Evolutionary conservation across 2,113 vertebrate genomes (phyloP).

Genomic region (Rattus rattus): DNA sequence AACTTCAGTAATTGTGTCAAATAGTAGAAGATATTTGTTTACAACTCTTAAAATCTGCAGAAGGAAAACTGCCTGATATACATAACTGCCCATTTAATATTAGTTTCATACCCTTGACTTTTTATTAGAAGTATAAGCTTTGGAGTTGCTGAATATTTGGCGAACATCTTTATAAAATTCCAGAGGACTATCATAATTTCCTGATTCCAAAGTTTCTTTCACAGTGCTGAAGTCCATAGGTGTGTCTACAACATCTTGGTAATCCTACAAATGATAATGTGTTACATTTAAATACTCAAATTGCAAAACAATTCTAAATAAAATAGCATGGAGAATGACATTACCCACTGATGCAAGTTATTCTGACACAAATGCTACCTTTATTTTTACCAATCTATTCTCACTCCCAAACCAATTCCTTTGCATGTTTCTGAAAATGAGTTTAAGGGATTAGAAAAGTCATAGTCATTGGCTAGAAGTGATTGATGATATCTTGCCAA

Average conservation of each 20-base stretch:
- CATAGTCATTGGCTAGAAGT: background rate
- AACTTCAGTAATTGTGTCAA: constrained; percentile 41
- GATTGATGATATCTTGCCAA: background rate
- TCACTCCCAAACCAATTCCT: constrained; percentile 5
- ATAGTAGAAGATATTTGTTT: constrained; percentile 43
- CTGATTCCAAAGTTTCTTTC: constrained; percentile 93
- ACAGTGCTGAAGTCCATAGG: constrained; percentile 98
- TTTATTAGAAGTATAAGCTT: constrained; percentile 98
- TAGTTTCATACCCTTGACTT: constrained; percentile 94
- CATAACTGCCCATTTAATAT: constrained; percentile 44
- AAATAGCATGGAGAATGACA: constrained; percentile 49
- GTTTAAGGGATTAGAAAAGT: constrained; percentile 9
- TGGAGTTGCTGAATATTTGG: constrained; percentile 98
- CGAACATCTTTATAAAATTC: constrained; percentile 97
- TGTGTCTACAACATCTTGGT: constrained; percentile 94
- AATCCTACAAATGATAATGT: constrained; percentile 89
- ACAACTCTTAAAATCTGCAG: constrained; percentile 46
- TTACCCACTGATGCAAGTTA: background rate
- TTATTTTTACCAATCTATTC: background rate
- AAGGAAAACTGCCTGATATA: constrained; percentile 52
- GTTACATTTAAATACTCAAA: constrained; percentile 56
- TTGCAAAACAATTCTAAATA: constrained; percentile 51
- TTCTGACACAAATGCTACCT: constrained; percentile 40
- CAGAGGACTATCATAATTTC: constrained; percentile 95
- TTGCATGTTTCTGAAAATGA: background rate